phyloP scores from a whole-genome alignment of 1,140 invertebrate species.

The Eumaeus atala region DNA sequence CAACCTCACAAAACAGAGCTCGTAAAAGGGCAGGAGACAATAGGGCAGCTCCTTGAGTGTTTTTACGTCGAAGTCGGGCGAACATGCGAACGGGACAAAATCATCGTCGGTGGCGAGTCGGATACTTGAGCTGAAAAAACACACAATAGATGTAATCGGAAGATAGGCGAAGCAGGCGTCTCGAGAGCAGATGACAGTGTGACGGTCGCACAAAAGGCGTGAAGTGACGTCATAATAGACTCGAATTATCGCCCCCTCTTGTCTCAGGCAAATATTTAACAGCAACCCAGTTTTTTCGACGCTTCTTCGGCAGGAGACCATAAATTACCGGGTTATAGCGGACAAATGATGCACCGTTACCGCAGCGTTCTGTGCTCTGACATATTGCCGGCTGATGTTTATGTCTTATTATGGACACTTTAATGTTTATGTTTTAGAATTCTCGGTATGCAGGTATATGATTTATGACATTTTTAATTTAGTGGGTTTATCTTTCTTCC shows the following conservation, averaged over 20 bases:
- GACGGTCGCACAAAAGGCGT: conserved; percentile 71
- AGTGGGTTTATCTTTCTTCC: conserved; percentile 5
- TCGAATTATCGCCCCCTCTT: conserved; percentile 73
- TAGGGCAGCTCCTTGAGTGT: conserved; percentile 59
- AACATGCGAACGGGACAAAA: conserved; percentile 64
- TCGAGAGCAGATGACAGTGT: conserved; percentile 71
- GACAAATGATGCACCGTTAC: conserved; percentile 69
- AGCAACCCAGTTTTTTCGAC: conserved; percentile 63
- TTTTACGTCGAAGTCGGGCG: conserved; percentile 61
- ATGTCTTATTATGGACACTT: conserved; percentile 65
- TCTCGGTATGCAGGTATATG: conserved; percentile 27
- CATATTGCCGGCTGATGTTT: conserved; percentile 68
- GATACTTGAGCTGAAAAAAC: conserved; percentile 63
- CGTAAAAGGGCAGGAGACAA: conserved; percentile 70
- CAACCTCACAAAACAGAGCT: conserved; percentile 69
- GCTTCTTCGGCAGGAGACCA: conserved; percentile 62
- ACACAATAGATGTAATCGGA: conserved; percentile 73
- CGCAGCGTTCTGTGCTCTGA: conserved; percentile 62
- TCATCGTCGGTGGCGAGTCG: conserved; percentile 72
- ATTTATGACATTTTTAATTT: conserved; percentile 11
- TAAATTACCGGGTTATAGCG: conserved; percentile 65
- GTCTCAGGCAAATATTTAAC: conserved; percentile 74
- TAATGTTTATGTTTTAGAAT: conserved; percentile 32
- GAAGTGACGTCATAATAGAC: conserved; percentile 73
- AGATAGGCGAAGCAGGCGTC: conserved; percentile 68